These are phyloP conservation scores for Lepidocyrtinus sp. DNA, from an alignment of 2,888 invertebrate species.

Conservation along the genomic window DNA sequence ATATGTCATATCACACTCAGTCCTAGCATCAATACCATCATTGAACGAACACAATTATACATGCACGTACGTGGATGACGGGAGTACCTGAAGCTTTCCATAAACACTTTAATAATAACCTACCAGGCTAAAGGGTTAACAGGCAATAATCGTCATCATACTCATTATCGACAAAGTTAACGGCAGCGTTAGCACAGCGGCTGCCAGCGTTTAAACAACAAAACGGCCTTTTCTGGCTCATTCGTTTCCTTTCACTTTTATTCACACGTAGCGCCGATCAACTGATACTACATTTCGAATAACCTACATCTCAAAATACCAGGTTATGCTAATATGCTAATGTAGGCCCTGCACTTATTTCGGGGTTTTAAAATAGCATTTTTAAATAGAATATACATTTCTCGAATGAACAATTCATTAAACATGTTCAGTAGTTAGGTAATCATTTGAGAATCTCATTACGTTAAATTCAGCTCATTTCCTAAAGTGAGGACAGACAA, in stretches of 20 bases:
- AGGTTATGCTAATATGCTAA: neutral
- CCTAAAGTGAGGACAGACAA: too few relatives aligned
- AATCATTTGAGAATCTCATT: too few relatives aligned
- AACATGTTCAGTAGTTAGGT: too few relatives aligned
- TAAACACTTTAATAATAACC: neutral
- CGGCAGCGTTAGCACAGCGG: neutral
- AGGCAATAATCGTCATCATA: neutral
- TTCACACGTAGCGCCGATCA: slow-evolving; percentile 36
- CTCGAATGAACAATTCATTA: neutral
- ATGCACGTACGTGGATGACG: too few relatives aligned
- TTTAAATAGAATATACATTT: neutral
- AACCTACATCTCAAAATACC: slow-evolving; percentile 26
- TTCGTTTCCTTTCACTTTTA: slow-evolving; percentile 50
- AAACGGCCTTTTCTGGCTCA: slow-evolving; percentile 39
- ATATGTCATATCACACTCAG: slow-evolving; percentile 11
- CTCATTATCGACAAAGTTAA: neutral
- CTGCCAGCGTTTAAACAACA: neutral
- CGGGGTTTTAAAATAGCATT: neutral
- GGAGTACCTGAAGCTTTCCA: slow-evolving; percentile 3
- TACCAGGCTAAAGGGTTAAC: too few relatives aligned
- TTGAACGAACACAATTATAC: too few relatives aligned
- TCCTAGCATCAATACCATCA: neutral
- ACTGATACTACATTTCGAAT: slow-evolving; percentile 49
- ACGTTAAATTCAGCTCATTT: too few relatives aligned
- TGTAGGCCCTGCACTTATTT: neutral